Evolutionary conservation across 2,113 vertebrate genomes (phyloP).

Genomic region (Apus apus): DNA sequence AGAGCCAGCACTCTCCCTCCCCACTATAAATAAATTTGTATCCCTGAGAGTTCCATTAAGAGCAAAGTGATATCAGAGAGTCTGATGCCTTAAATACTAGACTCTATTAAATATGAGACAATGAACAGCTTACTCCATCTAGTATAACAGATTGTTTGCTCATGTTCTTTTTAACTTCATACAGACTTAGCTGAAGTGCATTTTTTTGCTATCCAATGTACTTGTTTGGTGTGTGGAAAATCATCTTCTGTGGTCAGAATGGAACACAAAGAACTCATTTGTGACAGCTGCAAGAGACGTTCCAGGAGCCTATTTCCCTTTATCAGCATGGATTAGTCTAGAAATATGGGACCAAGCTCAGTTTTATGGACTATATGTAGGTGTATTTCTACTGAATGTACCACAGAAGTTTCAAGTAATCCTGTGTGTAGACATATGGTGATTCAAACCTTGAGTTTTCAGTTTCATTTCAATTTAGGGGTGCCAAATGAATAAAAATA

Average conservation of each 20-base stretch:
- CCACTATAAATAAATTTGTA: neutral
- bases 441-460: neutral
- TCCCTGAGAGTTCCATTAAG: neutral
- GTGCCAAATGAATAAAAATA: neutral
- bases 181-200: neutral
- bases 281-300: neutral
- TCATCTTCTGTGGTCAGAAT: neutral
- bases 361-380: neutral
- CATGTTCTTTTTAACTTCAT: neutral
- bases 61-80: neutral
- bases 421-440: neutral
- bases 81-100: neutral
- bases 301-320: neutral
- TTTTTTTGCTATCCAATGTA: neutral
- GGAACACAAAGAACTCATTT: neutral
- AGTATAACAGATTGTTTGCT: neutral
- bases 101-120: neutral
- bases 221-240: neutral
- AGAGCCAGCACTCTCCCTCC: neutral
- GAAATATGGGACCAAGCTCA: neutral
- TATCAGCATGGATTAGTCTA: neutral
- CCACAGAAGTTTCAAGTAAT: neutral
- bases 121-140: neutral
- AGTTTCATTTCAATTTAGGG: neutral
- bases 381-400: neutral